Evolutionary conservation across 2,888 invertebrate species (phyloP).

Genomic region (Cerceris rybyensis): DNA sequence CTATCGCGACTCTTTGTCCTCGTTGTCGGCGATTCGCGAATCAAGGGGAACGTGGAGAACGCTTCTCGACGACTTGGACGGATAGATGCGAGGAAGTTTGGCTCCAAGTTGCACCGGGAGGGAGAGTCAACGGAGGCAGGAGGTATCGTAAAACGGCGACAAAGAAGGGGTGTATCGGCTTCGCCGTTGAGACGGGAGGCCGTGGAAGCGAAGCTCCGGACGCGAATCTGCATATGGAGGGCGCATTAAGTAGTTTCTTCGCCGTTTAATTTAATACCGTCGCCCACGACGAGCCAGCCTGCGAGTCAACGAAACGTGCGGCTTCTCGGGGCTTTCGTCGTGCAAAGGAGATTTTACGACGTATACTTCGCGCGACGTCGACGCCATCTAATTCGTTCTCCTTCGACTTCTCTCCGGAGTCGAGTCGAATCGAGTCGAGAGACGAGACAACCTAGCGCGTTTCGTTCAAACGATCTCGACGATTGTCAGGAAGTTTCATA

Average conservation of each 20-base stretch:
- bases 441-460: too few species aligned
- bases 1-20: background rate
- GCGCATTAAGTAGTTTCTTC: slow-evolving; percentile 80
- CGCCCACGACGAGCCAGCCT: slow-evolving; percentile 62
- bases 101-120: slow-evolving; percentile 33
- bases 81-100: background rate
- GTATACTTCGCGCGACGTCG: too few species aligned
- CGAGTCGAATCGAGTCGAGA: too few species aligned
- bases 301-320: slow-evolving; percentile 51
- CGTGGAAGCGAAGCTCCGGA: slow-evolving; percentile 64
- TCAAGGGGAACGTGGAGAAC: background rate
- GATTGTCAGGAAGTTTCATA: slow-evolving; percentile 1
- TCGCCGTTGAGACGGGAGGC: slow-evolving; percentile 45
- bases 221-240: slow-evolving; percentile 81
- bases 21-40: background rate
- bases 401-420: too few species aligned
- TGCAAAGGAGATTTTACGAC: background rate
- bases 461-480: slow-evolving; percentile 6
- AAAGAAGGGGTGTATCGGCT: slow-evolving; percentile 76
- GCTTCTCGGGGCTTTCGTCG: background rate
- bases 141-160: slow-evolving; percentile 79
- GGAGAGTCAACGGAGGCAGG: slow-evolving; percentile 71
- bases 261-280: slow-evolving; percentile 79
- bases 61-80: background rate
- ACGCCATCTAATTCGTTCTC: too few species aligned